Percentiles rank a stretch among this genome's conserved stretches.
These are phyloP conservation scores for Macropis europaea DNA, from an alignment of 2,888 invertebrate genomes.

Conservation along the genomic window DNA sequence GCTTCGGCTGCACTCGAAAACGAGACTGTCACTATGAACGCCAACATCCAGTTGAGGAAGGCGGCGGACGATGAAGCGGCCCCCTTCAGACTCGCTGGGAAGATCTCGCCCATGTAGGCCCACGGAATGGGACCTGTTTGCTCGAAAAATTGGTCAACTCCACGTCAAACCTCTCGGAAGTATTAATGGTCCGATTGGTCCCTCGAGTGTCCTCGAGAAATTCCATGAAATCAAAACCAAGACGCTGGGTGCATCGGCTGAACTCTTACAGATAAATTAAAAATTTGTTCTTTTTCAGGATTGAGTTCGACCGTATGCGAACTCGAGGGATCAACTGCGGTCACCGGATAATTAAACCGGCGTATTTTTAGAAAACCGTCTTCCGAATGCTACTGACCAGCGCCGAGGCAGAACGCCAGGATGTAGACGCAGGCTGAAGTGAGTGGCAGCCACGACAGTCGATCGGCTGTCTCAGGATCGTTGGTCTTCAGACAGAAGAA, in stretches of 20 bases:
- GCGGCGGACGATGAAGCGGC: conserved; percentile 76
- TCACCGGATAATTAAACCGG: no score
- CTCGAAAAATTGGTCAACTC: not conserved
- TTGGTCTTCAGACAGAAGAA: conserved; percentile 81
- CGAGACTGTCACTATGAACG: conserved; percentile 77
- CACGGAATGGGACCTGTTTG: conserved; percentile 80
- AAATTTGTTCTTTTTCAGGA: no score
- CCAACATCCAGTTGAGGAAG: conserved; percentile 79
- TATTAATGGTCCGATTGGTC: no score
- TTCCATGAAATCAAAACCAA: no score
- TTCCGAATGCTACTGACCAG: conserved; percentile 61
- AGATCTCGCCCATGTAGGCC: conserved; percentile 80
- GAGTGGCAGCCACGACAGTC: conserved; percentile 77
- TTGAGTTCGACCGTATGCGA: no score
- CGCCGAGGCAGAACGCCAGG: conserved; percentile 79
- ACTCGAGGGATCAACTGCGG: no score
- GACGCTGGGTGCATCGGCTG: no score
- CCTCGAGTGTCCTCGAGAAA: no score
- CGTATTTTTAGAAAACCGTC: no score
- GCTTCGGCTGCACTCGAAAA: conserved; percentile 78
- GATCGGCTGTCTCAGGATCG: conserved; percentile 62
- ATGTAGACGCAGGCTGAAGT: conserved; percentile 78
- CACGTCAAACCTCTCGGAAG: no score
- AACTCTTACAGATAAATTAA: no score
- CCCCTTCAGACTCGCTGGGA: conserved; percentile 79